Base-by-base conservation (phyloP, 2,888 invertebrate species). In the Sicus ferrugineus region DNA sequence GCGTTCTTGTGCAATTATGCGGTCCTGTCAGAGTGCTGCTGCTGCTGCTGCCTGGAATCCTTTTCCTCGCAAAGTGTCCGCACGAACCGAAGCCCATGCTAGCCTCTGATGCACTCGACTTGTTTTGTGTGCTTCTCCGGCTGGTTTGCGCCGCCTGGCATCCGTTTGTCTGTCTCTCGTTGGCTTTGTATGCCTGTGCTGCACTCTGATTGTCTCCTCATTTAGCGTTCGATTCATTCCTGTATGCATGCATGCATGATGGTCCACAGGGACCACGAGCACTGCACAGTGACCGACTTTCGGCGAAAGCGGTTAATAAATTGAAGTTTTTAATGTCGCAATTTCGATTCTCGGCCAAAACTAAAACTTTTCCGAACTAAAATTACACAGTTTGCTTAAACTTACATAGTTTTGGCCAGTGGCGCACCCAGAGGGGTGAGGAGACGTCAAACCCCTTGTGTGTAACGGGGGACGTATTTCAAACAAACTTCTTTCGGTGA, bases 1-100 rank as follows among this genome's bases (percentile, higher is more conserved):
- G 28, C 54, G 21, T 61, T 61, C 30, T 62, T 70, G 34, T 66
- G 54, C 62, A 68, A 71, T 66, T 68, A 66, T 71, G 68, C 62
- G 56, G 66, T 64, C 31, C 38, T 71, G 67, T 69, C 69, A 48
- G 64, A 46, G 54, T 48, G 31, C 30, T 16, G 26, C 34, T n/a
- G 58, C 28, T 30, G 30, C 46, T 58, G 50, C 59, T 48, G 46
- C 38, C 31, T 38, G 38, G 26, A n/a, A n/a, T 23, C 52, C 34
- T 19, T 26, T 23, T 14, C 14, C 3, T 26, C 26, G 21, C 46
- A 64, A 70, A 68, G 28, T 66, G 62, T 54, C 70, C 50, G 63
- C 67, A 66, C 65, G 59, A 54, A 28, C 61, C 38, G 56, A n/a
- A 42, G 42, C 23, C 66, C 7, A 34, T n/a, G n/a, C n/a, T n/a